phyloP scores from a whole-genome alignment of 2,113 vertebrate species.

The Pipra filicauda region DNA sequence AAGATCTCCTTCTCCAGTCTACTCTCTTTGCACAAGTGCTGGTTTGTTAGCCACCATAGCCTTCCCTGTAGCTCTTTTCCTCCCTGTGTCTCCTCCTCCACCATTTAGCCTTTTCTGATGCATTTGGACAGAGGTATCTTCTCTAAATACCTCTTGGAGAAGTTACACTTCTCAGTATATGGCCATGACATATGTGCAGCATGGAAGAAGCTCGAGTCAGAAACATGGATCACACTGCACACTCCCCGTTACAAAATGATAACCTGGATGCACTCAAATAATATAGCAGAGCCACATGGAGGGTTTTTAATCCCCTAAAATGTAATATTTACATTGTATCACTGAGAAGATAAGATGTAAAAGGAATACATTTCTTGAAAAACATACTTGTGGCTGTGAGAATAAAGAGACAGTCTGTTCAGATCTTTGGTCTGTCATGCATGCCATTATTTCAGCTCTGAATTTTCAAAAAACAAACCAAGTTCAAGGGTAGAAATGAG shows the following conservation, averaged over 20 bases:
- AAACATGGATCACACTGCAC: not conserved
- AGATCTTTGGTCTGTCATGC: not conserved
- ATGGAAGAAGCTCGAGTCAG: not conserved
- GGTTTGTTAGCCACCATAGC: not conserved
- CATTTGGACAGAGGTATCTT: not conserved
- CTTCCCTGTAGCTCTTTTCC: not conserved
- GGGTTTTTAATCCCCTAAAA: not conserved
- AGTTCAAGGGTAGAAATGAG: not conserved
- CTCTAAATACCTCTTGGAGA: not conserved
- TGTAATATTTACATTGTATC: not conserved
- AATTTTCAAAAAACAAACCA: not conserved
- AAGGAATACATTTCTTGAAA: not conserved
- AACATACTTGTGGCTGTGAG: not conserved
- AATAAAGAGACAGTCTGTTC: not conserved
- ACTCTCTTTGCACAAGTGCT: not conserved
- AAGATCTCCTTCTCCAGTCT: not conserved
- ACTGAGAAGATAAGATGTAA: not conserved
- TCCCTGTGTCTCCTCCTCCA: not conserved
- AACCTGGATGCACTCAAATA: not conserved
- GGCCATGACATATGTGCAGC: not conserved
- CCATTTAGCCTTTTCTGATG: not conserved
- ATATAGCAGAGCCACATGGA: not conserved
- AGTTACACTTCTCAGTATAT: not conserved
- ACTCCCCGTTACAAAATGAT: not conserved
- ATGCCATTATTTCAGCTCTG: not conserved